Conservation (phyloP, 1,140 invertebrate genomes). For the Tyrophagus putrescentiae region DNA sequence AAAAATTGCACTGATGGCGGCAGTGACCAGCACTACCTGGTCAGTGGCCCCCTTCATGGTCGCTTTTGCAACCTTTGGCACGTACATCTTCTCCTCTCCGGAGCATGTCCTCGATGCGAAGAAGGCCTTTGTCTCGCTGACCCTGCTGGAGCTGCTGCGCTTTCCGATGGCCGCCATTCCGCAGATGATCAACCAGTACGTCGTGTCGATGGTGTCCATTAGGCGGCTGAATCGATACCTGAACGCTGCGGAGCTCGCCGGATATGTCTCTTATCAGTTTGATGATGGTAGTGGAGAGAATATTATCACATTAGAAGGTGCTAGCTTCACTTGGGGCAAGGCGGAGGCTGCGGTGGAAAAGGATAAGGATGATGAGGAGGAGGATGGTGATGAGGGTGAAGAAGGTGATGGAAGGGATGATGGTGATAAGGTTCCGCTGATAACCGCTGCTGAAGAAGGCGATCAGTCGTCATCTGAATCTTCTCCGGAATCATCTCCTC, state of each 20-base stretch:
- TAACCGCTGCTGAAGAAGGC: neutral
- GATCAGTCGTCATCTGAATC: neutral
- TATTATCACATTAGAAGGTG: constrained; percentile 7
- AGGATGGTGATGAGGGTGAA: neutral
- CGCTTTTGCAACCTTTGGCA: constrained; percentile 21
- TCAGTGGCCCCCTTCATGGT: constrained; percentile 36
- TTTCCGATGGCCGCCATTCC: constrained; percentile 24
- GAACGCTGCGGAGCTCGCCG: constrained; percentile 27
- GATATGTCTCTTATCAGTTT: constrained; percentile 12
- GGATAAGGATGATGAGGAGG: neutral
- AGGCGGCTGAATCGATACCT: constrained; percentile 27
- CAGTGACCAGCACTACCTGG: constrained; percentile 21
- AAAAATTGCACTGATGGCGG: constrained; percentile 20
- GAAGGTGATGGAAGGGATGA: constrained; percentile 20
- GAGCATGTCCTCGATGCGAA: constrained; percentile 29
- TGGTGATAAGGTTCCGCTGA: neutral
- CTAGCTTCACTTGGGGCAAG: constrained; percentile 23
- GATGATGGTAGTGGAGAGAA: constrained; percentile 23
- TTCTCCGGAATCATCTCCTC: neutral
- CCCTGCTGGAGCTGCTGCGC: constrained; percentile 24
- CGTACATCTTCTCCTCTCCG: constrained; percentile 17
- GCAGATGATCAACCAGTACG: neutral
- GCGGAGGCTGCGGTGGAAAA: constrained; percentile 16
- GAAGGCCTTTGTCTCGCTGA: constrained; percentile 25
- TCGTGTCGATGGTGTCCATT: constrained; percentile 20